Evolutionary conservation across 2,888 invertebrate genomes (phyloP).

Genomic region (Athrips mouffetella): DNA sequence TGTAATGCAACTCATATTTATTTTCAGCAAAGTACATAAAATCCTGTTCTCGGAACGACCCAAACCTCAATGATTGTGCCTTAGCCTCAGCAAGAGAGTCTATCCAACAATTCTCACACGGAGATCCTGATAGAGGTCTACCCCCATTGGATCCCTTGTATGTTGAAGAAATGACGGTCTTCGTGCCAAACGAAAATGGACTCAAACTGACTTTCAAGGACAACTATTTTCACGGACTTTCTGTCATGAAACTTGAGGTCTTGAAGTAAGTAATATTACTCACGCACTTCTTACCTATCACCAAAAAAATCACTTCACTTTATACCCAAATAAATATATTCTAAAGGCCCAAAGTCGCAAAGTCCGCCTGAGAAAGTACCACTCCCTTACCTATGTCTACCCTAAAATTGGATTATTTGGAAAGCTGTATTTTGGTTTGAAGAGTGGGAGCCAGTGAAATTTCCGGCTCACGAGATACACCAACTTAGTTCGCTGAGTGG

Average conservation of each 20-base stretch:
- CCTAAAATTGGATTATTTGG: too few relatives aligned
- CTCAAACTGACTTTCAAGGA: slow-evolving; percentile 50
- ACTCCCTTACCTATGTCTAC: too few relatives aligned
- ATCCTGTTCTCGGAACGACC: slow-evolving; percentile 55
- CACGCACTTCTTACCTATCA: too few relatives aligned
- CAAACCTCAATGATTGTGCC: slow-evolving; percentile 53
- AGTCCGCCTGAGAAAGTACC: too few relatives aligned
- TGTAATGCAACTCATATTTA: slow-evolving; percentile 1
- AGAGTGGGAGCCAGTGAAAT: too few relatives aligned
- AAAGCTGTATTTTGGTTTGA: too few relatives aligned
- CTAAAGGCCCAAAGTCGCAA: too few relatives aligned
- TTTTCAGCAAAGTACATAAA: slow-evolving; percentile 48
- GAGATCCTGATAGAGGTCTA: slow-evolving; percentile 43
- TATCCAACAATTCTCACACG: slow-evolving; percentile 44
- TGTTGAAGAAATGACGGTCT: slow-evolving; percentile 50
- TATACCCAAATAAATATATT: too few relatives aligned
- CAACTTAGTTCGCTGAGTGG: too few relatives aligned
- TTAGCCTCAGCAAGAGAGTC: slow-evolving; percentile 49
- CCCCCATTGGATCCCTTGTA: slow-evolving; percentile 49
- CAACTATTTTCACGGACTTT: slow-evolving; percentile 52
- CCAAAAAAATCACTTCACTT: too few relatives aligned
- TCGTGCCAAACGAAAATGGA: slow-evolving; percentile 54
- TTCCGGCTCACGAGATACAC: too few relatives aligned
- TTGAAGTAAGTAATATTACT: slow-evolving; percentile 51
- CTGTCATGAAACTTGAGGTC: slow-evolving; percentile 41